Conservation (phyloP, 2,888 invertebrate species). For the Hesperia comma region DNA sequence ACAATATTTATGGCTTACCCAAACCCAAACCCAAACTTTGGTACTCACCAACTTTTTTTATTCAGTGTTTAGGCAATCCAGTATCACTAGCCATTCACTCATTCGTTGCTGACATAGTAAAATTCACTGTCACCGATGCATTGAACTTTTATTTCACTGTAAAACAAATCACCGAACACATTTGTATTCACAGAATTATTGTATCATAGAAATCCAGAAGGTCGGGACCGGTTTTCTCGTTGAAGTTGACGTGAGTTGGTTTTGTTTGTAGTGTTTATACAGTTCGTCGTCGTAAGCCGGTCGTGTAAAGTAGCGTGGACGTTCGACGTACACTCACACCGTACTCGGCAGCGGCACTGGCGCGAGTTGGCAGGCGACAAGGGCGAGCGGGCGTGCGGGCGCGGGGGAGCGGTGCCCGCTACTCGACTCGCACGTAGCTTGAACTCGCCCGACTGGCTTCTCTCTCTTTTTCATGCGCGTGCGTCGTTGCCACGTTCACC, state of each 20-base stretch:
- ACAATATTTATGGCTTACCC: constrained; percentile 46
- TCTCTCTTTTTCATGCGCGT: constrained; percentile 72
- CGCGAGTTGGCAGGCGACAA: constrained; percentile 52
- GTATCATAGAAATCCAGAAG: constrained; percentile 61
- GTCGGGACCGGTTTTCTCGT: constrained; percentile 73
- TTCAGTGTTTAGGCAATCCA: constrained; percentile 64
- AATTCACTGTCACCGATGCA: constrained; percentile 54
- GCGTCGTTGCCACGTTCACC: constrained; percentile 76
- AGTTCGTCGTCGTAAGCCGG: constrained; percentile 44
- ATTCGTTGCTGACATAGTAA: constrained; percentile 47
- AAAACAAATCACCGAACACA: constrained; percentile 61
- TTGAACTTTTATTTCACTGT: constrained; percentile 54
- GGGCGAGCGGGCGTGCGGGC: constrained; percentile 37
- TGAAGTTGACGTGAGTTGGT: constrained; percentile 61
- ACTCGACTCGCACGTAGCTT: constrained; percentile 49
- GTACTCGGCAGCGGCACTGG: constrained; percentile 72
- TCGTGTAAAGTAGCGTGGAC: constrained; percentile 41
- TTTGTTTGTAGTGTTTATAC: constrained; percentile 57
- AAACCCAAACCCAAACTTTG: constrained; percentile 43
- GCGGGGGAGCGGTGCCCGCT: constrained; percentile 1
- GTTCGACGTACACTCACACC: constrained; percentile 60
- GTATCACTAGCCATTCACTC: constrained; percentile 55
- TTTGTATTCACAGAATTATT: constrained; percentile 60
- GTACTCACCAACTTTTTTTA: constrained; percentile 65
- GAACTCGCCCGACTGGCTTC: constrained; percentile 73